Conservation (phyloP, 2,797 vertebrate species). For the Muscicapa comitata region DNA sequence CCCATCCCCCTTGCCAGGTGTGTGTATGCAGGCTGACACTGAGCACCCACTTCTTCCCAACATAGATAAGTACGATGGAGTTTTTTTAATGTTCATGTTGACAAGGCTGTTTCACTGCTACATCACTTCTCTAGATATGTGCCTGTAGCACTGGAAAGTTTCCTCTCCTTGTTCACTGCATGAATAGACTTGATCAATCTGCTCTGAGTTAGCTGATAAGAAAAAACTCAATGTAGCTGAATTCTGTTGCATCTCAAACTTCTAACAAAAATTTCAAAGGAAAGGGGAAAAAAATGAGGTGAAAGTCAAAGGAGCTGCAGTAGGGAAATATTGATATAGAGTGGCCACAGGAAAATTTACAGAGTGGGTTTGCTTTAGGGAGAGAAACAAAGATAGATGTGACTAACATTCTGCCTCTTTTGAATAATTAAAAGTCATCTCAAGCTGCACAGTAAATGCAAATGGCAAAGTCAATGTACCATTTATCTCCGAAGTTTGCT, state of each 20-base stretch:
- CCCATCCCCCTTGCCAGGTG: neutral
- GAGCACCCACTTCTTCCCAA: neutral
- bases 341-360: neutral
- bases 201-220: neutral
- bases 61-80: neutral
- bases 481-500: conserved; percentile 26
- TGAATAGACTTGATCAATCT: neutral
- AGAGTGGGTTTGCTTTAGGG: conserved; percentile 6
- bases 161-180: neutral
- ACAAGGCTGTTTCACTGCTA: neutral
- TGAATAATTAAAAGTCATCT: conserved; percentile 46
- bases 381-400: conserved; percentile 9
- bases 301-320: neutral
- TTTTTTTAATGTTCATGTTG: neutral
- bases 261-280: neutral
- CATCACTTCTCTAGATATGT: neutral
- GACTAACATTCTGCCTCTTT: neutral
- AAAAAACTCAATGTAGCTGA: neutral
- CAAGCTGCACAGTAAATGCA: conserved; percentile 20
- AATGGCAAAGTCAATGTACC: conserved; percentile 22
- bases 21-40: neutral
- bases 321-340: neutral
- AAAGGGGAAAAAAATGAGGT: neutral
- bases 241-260: neutral
- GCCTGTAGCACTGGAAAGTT: neutral